Evolutionary conservation across 2,113 vertebrate species (phyloP), one percentile per base, ranked within the genome.

Genomic region (Vulpes vulpes): DNA sequence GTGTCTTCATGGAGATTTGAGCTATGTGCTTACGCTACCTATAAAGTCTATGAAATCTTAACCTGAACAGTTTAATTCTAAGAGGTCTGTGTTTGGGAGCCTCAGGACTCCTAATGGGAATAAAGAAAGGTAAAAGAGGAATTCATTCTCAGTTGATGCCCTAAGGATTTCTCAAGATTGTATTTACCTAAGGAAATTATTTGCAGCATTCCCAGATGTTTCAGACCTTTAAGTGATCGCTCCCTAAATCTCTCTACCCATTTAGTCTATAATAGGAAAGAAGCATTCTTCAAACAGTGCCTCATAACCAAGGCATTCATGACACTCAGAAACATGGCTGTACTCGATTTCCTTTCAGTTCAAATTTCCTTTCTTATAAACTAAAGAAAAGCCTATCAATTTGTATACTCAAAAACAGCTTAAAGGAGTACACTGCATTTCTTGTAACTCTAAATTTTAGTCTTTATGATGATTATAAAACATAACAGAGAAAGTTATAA

Each of bases 401-500:
- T 27, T 59, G 11, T 86, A 71, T n/a, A 55, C 7, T 91, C 15
- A 85, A 32, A 89, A 92, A 27, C 82, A 8, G 19, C 27, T 71
- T 71, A 81, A 55, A 57, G 60, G 1, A 79, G 3, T 84, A 32
- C 5, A 69, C 4, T 92, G 2, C 14, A 83, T 55, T 82, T 64
- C 32, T 43, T 80, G 3, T 69, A 81, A 67, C 27, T 62, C 8
- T 83, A 94, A 74, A 95, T 90, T 87, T 92, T 92, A 90, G 59
- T 74, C 49, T 89, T 91, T 92, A 67, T 59, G 8, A 87, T 96
- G 65, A 69, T 73, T 60, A 79, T 49, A 82, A 91, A 92, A 30
- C 7, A 38, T 91, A 74, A n/a, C 8, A 87, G 51, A 71, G 60
- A 83, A 94, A 79, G 20, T 49, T 62, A 51, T 76, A 89, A 55